Conservation (phyloP, 2,888 invertebrate species). For the Hirtodrosophila cameraria region DNA sequence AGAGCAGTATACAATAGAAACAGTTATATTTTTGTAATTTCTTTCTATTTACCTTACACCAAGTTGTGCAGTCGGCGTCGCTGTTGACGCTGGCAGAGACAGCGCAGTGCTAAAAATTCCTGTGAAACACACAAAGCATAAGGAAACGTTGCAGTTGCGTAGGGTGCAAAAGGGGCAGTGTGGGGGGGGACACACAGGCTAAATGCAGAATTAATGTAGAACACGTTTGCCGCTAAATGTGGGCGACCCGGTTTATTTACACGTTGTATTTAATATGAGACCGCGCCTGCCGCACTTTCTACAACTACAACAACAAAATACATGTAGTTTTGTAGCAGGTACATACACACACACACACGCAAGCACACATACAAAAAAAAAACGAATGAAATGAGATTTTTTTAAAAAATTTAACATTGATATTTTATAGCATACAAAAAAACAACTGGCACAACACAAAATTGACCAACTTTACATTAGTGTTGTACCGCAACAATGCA, state of each 20-base stretch:
- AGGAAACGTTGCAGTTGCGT: constrained; percentile 44
- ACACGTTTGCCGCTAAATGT: constrained; percentile 26
- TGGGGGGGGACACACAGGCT: background rate
- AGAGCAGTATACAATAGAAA: constrained; percentile 15
- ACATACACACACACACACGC: constrained; percentile 28
- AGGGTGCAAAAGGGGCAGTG: background rate
- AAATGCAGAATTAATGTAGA: constrained; percentile 18
- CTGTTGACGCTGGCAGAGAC: constrained; percentile 26
- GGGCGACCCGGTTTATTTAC: constrained; percentile 77
- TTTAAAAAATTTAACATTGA: constrained; percentile 37
- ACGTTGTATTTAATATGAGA: constrained; percentile 51
- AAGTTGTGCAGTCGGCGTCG: constrained; percentile 28
- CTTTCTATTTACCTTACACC: constrained; percentile 27
- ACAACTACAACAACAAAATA: constrained; percentile 43
- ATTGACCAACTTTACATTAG: constrained; percentile 25
- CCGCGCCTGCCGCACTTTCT: constrained; percentile 69
- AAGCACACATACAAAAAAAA: constrained; percentile 15
- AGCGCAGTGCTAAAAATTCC: constrained; percentile 49
- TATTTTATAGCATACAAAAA: too few relatives aligned
- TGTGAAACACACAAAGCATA: constrained; percentile 37
- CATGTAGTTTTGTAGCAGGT: constrained; percentile 51
- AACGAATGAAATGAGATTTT: too few relatives aligned
- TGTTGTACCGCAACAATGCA: constrained; percentile 5
- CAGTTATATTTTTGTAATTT: constrained; percentile 11
- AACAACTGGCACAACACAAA: constrained; percentile 50